These are phyloP conservation scores for Xanthostigma xanthostigma DNA, from an alignment of 2,888 invertebrate species.

Conservation along the genomic window DNA sequence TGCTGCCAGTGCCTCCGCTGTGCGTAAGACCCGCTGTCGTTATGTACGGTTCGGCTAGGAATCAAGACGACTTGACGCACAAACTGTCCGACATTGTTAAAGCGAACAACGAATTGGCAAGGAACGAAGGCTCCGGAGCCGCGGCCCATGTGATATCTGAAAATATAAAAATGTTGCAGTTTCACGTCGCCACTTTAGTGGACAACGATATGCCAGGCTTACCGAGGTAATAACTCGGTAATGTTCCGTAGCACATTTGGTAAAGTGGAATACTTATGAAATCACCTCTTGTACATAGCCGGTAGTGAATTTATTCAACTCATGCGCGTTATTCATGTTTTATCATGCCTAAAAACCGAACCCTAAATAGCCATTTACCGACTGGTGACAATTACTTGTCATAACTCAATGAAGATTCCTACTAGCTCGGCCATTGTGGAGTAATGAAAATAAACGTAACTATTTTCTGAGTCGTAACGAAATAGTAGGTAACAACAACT, in stretches of 20 bases:
- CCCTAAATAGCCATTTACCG: too few relatives aligned
- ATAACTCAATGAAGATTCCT: too few relatives aligned
- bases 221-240: constrained; percentile 42
- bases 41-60: constrained; percentile 97
- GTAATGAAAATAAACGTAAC: too few relatives aligned
- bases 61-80: constrained; percentile 98
- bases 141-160: constrained; percentile 95
- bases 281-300: too few relatives aligned
- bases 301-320: too few relatives aligned
- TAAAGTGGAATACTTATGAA: too few relatives aligned
- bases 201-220: constrained; percentile 99
- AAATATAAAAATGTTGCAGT: constrained; percentile 95
- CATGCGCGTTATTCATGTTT: too few relatives aligned
- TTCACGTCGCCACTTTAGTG: constrained; percentile 93
- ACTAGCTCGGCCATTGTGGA: too few relatives aligned
- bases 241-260: not conserved
- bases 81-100: constrained; percentile 98
- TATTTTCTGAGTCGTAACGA: too few relatives aligned
- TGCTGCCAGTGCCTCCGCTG: constrained; percentile 91
- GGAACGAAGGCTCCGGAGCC: constrained; percentile 92
- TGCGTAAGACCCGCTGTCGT: constrained; percentile 95
- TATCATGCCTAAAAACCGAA: too few relatives aligned
- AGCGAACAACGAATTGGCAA: constrained; percentile 85
- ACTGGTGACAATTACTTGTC: too few relatives aligned
- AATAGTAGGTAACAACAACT: too few relatives aligned